phyloP scores from a whole-genome alignment of 2,113 vertebrate genomes.

The Clarias batrachus region DNA sequence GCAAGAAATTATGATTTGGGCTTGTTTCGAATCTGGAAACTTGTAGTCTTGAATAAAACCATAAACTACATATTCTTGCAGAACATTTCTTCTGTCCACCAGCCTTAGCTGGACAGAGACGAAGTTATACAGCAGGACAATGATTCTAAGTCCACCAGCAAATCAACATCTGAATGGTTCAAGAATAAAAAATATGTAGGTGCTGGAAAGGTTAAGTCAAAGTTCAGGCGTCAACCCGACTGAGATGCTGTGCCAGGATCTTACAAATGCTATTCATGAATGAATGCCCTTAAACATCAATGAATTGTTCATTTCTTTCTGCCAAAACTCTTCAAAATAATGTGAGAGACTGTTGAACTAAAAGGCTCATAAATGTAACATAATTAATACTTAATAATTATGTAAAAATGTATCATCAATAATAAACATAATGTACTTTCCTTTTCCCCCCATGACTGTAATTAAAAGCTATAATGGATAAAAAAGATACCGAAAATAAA shows the following conservation, averaged over 20 bases:
- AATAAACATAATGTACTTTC: background rate
- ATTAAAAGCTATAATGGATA: background rate
- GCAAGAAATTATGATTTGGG: background rate
- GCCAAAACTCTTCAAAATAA: background rate
- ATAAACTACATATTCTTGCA: background rate
- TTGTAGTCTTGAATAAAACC: background rate
- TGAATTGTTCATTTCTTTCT: background rate
- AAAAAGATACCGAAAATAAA: background rate
- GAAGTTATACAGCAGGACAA: background rate
- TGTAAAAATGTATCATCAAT: too few species aligned
- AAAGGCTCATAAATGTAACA: background rate
- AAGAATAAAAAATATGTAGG: background rate
- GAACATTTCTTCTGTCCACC: background rate
- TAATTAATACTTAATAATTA: too few species aligned
- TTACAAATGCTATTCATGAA: background rate
- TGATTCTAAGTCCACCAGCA: background rate
- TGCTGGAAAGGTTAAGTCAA: background rate
- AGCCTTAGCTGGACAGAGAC: background rate
- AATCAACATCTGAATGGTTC: background rate
- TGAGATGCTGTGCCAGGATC: background rate
- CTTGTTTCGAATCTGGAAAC: background rate
- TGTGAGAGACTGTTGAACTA: background rate
- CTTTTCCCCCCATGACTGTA: background rate
- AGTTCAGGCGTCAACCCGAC: background rate
- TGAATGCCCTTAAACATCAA: background rate